A percentile compares a stretch with the other conserved stretches of the same genome.
These are phyloP conservation scores for Brachystomella parvula DNA, from an alignment of 1,140 invertebrate species.

Conservation along the genomic window DNA sequence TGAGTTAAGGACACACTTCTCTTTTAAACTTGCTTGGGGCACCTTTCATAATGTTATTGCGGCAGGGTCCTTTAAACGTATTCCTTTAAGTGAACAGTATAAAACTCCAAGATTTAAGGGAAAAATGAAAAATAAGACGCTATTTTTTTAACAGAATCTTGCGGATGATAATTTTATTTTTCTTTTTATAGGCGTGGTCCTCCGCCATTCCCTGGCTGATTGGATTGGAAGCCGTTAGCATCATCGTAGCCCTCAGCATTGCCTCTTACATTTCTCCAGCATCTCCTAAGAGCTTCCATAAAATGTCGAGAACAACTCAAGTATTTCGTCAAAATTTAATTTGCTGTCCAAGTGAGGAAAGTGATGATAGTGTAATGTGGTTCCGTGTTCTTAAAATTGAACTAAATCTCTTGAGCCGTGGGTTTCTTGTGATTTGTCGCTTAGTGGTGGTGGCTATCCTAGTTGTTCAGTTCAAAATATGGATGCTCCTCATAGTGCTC, in stretches of 20 bases:
- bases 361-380: slow-evolving; percentile 9
- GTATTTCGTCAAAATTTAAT: slow-evolving; percentile 2
- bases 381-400: slow-evolving; percentile 21
- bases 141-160: no score
- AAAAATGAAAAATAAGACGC: no score
- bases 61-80: no score
- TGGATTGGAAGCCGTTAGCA: slow-evolving; percentile 24
- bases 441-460: slow-evolving; percentile 28
- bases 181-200: slow-evolving; percentile 24
- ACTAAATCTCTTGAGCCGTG: slow-evolving; percentile 24
- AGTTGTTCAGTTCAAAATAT: slow-evolving; percentile 26
- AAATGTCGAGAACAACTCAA: not conserved
- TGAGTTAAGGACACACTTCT: no score
- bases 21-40: no score
- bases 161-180: no score
- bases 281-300: not conserved
- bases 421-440: slow-evolving; percentile 27
- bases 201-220: slow-evolving; percentile 22
- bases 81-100: no score
- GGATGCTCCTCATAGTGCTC: slow-evolving; percentile 22
- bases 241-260: slow-evolving; percentile 26
- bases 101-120: no score
- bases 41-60: no score
- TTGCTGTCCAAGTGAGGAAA: not conserved
- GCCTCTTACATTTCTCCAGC: slow-evolving; percentile 23